Evolutionary conservation across 2,888 invertebrate genomes (phyloP).

Genomic region (Pyrochroa serraticornis): DNA sequence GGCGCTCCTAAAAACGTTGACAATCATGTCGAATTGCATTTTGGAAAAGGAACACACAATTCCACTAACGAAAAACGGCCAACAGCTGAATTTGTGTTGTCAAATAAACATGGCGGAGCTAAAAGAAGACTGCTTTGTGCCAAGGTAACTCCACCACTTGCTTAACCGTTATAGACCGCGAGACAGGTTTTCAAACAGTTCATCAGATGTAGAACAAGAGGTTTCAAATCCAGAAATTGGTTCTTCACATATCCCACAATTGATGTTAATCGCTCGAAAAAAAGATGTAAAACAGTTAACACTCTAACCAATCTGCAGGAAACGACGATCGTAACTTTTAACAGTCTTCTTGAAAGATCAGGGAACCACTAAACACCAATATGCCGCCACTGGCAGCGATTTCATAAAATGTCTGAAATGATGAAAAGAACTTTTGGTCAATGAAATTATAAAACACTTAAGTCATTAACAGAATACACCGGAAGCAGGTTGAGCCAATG

Average conservation of each 20-base stretch:
- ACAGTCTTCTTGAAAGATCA: too few relatives aligned
- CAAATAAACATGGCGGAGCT: slow-evolving; percentile 41
- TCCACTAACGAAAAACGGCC: slow-evolving; percentile 4
- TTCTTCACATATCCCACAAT: neutral
- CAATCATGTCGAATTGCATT: slow-evolving; percentile 51
- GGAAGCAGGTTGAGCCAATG: too few relatives aligned
- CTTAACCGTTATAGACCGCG: slow-evolving; percentile 38
- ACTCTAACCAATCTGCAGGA: neutral
- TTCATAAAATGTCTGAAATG: too few relatives aligned
- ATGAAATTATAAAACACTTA: too few relatives aligned
- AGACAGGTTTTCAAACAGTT: slow-evolving; percentile 35
- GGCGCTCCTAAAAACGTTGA: slow-evolving; percentile 49
- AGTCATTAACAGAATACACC: too few relatives aligned
- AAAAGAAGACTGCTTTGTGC: slow-evolving; percentile 39
- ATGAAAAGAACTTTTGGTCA: too few relatives aligned
- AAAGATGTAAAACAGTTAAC: neutral
- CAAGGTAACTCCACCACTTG: slow-evolving; percentile 40
- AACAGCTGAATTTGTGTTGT: slow-evolving; percentile 21
- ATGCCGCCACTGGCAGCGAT: too few relatives aligned
- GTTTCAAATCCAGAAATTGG: neutral
- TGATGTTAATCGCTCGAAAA: neutral
- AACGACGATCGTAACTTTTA: neutral
- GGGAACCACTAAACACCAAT: too few relatives aligned
- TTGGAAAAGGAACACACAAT: slow-evolving; percentile 23
- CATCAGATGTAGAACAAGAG: slow-evolving; percentile 14